Evolutionary conservation across 2,888 invertebrate genomes (phyloP).

Genomic region (Odontocerum albicorne): DNA sequence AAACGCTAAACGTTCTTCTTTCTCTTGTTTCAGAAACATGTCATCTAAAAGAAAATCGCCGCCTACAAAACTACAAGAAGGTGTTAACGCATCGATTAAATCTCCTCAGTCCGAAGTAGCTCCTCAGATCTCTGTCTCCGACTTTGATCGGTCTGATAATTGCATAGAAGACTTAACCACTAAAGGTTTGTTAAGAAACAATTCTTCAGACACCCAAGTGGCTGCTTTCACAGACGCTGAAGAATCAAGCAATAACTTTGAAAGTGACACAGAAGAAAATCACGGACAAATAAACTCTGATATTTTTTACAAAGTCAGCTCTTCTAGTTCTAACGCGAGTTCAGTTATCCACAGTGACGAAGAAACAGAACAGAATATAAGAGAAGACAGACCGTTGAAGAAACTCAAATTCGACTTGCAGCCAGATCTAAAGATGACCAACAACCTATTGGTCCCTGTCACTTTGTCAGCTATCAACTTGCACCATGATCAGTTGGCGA

Average conservation of each 20-base stretch:
- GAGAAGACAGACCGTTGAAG: conserved; percentile 62
- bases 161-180: conserved; percentile 37
- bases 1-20: neutral
- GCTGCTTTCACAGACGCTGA: conserved; percentile 33
- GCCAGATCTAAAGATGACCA: conserved; percentile 62
- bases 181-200: conserved; percentile 12
- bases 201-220: conserved; percentile 14
- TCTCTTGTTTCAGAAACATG: conserved; percentile 78
- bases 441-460: conserved; percentile 58
- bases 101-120: conserved; percentile 53
- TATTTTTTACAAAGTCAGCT: conserved; percentile 53
- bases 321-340: conserved; percentile 52
- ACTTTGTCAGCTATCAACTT: conserved; percentile 52
- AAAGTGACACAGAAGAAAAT: conserved; percentile 45
- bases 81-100: conserved; percentile 47
- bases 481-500: conserved; percentile 56
- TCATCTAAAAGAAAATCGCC: conserved; percentile 97
- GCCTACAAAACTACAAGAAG: conserved; percentile 89
- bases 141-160: conserved; percentile 30
- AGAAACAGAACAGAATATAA: conserved; percentile 56
- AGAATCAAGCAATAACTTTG: conserved; percentile 33
- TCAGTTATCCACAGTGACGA: conserved; percentile 57
- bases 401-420: conserved; percentile 60
- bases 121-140: conserved; percentile 48
- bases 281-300: conserved; percentile 44